phyloP scores from a whole-genome alignment of 2,888 invertebrate genomes.

The Epinotia demarniana region DNA sequence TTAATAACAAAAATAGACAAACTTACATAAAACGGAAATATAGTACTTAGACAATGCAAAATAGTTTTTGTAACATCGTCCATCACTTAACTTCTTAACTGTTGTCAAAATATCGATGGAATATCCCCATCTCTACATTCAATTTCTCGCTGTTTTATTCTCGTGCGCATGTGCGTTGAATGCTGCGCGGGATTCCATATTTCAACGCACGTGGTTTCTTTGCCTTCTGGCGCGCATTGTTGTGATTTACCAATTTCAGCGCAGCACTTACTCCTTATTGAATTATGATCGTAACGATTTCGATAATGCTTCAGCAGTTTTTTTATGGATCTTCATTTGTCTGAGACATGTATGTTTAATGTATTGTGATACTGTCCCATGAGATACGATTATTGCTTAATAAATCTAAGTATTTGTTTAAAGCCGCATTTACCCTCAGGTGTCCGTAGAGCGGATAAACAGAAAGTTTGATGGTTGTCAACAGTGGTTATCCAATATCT shows the following conservation, averaged over 20 bases:
- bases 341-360: neutral
- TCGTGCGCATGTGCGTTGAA: constrained; percentile 67
- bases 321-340: neutral
- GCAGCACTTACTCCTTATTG: constrained; percentile 33
- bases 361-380: neutral
- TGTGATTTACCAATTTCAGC: constrained; percentile 42
- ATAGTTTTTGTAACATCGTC: neutral
- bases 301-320: constrained; percentile 9
- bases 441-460: neutral
- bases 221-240: constrained; percentile 43
- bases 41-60: neutral
- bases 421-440: neutral
- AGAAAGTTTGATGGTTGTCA: neutral
- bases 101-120: constrained; percentile 22
- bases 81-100: neutral
- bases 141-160: constrained; percentile 69
- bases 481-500: neutral
- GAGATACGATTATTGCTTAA: neutral
- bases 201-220: constrained; percentile 67
- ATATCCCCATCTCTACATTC: constrained; percentile 55
- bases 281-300: constrained; percentile 29
- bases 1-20: no score
- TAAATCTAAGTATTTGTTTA: neutral
- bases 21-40: no score
- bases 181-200: constrained; percentile 72